These are phyloP conservation scores for Periparus ater DNA, from an alignment of 2,797 vertebrate genomes.

Conservation along the genomic window DNA sequence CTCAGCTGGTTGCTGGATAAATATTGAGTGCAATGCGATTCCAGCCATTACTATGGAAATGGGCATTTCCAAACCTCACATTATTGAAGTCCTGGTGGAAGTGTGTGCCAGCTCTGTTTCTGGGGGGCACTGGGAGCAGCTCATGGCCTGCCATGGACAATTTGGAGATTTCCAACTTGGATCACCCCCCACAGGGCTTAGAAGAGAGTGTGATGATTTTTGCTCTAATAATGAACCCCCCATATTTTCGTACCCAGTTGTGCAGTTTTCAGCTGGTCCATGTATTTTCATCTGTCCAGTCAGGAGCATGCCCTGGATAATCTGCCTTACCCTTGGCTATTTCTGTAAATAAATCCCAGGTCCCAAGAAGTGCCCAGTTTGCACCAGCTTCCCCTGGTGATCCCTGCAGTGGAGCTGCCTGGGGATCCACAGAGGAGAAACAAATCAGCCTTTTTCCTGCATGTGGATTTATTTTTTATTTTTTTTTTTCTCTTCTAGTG, in stretches of 20 bases:
- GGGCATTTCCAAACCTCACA: neutral
- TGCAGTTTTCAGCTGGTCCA: neutral
- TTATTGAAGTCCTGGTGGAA: neutral
- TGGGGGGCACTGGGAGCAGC: neutral
- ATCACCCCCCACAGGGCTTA: neutral
- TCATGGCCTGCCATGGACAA: neutral
- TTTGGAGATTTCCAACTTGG: neutral
- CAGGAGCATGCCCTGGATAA: neutral
- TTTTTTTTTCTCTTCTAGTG: neutral
- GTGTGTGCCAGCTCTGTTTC: neutral
- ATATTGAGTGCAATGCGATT: neutral
- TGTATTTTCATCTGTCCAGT: neutral
- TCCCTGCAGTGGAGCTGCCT: neutral
- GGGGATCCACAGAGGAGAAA: neutral
- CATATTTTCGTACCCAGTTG: neutral
- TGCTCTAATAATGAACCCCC: neutral
- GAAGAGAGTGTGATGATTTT: neutral
- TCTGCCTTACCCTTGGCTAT: neutral
- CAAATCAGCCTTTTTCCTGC: neutral
- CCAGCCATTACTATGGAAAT: neutral
- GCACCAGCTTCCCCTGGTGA: neutral
- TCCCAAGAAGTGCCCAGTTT: neutral
- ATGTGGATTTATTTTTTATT: neutral
- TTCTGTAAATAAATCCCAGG: neutral
- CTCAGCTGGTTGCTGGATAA: slow-evolving; percentile 42